phyloP scores from a whole-genome alignment of 2,888 invertebrate species.

The Phoronis australis region DNA sequence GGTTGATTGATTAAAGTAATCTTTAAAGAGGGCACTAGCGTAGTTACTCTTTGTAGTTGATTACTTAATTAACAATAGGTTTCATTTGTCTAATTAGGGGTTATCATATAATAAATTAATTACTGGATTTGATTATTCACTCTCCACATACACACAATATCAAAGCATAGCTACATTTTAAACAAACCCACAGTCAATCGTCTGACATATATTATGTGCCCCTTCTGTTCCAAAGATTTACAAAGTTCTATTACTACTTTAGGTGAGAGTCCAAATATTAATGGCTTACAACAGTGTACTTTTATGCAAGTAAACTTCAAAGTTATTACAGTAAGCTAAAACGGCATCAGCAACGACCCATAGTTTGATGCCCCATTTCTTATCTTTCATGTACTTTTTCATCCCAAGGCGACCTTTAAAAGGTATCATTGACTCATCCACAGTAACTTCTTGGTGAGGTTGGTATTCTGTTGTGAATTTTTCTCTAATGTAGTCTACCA shows the following conservation, averaged over 20 bases:
- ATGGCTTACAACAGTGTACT: background rate
- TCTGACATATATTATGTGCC: slow-evolving; percentile 3
- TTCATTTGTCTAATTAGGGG: too few species aligned
- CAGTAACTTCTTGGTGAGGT: slow-evolving; percentile 1
- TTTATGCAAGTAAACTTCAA: slow-evolving; percentile 1
- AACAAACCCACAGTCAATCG: slow-evolving; percentile 1
- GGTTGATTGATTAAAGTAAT: too few species aligned
- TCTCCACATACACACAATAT: too few species aligned
- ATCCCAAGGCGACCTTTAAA: too few species aligned
- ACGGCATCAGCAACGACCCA: background rate
- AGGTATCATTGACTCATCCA: background rate
- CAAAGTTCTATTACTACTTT: background rate
- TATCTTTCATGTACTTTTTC: too few species aligned
- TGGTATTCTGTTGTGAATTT: background rate
- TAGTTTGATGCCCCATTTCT: too few species aligned
- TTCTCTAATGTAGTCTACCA: background rate
- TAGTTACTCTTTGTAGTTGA: too few species aligned
- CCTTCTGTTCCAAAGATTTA: background rate
- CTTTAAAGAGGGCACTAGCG: too few species aligned
- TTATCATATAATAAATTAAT: too few species aligned
- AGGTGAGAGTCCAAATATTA: background rate
- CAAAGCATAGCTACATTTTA: too few species aligned
- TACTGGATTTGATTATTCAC: too few species aligned
- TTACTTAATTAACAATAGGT: too few species aligned
- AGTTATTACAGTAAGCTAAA: background rate